Base-by-base conservation (phyloP, 1,140 invertebrate genomes). In the Drosophila sucinea region DNA sequence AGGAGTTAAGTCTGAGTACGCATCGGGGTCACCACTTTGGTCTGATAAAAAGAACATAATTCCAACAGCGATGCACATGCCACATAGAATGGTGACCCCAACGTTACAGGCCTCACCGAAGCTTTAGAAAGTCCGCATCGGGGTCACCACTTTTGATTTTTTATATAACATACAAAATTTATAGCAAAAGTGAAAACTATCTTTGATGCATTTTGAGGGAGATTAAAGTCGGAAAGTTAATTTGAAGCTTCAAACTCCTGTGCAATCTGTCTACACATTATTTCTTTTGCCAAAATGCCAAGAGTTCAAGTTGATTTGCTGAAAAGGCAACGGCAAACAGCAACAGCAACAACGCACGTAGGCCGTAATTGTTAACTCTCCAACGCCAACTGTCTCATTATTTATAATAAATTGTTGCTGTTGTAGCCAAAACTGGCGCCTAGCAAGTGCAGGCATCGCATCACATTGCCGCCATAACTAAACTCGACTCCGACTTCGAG, bases 351-450 rank as follows among this genome's bases (percentile, higher is more conserved):
- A 17, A 74, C 47, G 66, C 83, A 87, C 77, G 83, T 87, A 87
- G 83, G 84, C 70, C 65, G 84, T 89, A 89, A 87, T 89, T 89
- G 83, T 71, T 77, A 62, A 73, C 73, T 77, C 69, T 64, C 61
- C 75, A 47, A 38, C 35, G 47, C 65, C 51, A 73, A 66, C 66
- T 67, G 84, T 67, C 83, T 83, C 79, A 86, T 86, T 89, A 87
- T 61, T 77, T 83, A 73, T 87, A 77, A 83, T 80, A 83, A 74
- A 87, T 89, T 68, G 70, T 77, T 68, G 62, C 64, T 29, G 51
- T 56, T 33, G 57, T 27, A 23, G 0, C 76, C 84, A 77, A 71
- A 87, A 73, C 77, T 87, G 82, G 76, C 23, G 51, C 63, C 64
- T 77, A 61, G 77, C 83, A 86, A 86, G 83, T 86, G 83, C 83